These are phyloP conservation scores for Thalassaphorura encarpata DNA, from an alignment of 1,140 invertebrate genomes.

Conservation along the genomic window DNA sequence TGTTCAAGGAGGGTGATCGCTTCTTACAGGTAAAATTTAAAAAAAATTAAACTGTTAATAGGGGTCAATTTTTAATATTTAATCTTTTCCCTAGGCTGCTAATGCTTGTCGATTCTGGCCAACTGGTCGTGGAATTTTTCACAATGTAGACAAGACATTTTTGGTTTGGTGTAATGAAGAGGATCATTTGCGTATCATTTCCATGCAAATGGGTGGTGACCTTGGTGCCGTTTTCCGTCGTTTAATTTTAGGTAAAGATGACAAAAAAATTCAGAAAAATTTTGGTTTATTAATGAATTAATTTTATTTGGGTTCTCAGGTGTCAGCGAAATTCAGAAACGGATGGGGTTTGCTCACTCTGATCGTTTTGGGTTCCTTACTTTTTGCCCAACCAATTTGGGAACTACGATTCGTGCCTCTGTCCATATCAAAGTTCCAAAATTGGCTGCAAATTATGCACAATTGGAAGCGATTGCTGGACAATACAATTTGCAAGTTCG, in stretches of 20 bases:
- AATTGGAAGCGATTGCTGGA: not conserved
- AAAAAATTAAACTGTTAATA: not conserved
- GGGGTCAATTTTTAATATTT: not conserved
- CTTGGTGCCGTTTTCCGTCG: slow-evolving; percentile 57
- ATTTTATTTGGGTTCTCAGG: too few relatives aligned
- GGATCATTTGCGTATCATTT: slow-evolving; percentile 93
- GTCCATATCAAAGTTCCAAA: slow-evolving; percentile 64
- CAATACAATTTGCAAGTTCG: slow-evolving; percentile 45
- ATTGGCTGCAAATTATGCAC: not conserved
- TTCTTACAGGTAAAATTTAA: slow-evolving; percentile 55
- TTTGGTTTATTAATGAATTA: not conserved
- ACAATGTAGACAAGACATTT: slow-evolving; percentile 94
- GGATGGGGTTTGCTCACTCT: slow-evolving; percentile 81
- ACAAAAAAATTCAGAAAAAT: not conserved
- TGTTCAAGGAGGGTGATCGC: slow-evolving; percentile 91
- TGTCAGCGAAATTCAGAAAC: slow-evolving; percentile 85
- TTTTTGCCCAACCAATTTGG: slow-evolving; percentile 97
- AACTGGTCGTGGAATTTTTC: slow-evolving; percentile 87
- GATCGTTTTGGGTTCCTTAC: slow-evolving; percentile 92
- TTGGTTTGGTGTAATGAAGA: slow-evolving; percentile 97
- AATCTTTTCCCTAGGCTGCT: slow-evolving; percentile 46
- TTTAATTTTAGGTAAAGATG: slow-evolving; percentile 39
- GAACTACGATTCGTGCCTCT: slow-evolving; percentile 92
- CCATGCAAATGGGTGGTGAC: slow-evolving; percentile 95
- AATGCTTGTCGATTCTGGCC: slow-evolving; percentile 94